These are phyloP conservation scores for Sander vitreus DNA, from an alignment of 2,113 vertebrate genomes.

Conservation along the genomic window DNA sequence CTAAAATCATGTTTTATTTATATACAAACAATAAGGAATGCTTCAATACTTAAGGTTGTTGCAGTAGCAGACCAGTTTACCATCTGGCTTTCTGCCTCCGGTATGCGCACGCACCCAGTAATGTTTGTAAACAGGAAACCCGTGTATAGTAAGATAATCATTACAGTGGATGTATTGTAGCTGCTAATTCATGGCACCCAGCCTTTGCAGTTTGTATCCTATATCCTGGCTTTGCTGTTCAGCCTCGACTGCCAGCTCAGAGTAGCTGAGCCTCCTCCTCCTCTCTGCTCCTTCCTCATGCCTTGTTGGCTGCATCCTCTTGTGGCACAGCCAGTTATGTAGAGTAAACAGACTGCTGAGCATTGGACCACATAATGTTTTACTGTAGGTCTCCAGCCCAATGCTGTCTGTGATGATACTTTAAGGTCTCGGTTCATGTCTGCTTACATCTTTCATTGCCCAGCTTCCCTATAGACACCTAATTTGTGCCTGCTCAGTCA, in stretches of 20 bases:
- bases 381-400: conserved; percentile 16
- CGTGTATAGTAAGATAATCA: conserved; percentile 16
- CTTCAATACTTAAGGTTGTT: too few species aligned
- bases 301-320: conserved; percentile 50
- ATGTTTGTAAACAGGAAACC: too few species aligned
- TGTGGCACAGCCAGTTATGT: conserved; percentile 33
- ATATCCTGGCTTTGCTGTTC: conserved; percentile 22
- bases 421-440: conserved; percentile 18
- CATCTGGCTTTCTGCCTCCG: too few species aligned
- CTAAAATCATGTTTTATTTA: too few species aligned
- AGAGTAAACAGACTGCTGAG: conserved; percentile 57
- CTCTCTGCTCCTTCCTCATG: conserved; percentile 28
- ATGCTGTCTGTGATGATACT: conserved; percentile 25
- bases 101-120: too few species aligned
- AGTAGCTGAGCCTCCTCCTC: conserved; percentile 36
- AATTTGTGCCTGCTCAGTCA: conserved; percentile 3
- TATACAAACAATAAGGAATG: too few species aligned
- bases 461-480: conserved; percentile 11
- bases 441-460: conserved; percentile 13
- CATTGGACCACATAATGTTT: conserved; percentile 46
- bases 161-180: conserved; percentile 13
- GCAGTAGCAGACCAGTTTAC: too few species aligned
- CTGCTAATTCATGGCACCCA: conserved; percentile 23
- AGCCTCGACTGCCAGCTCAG: conserved; percentile 29
- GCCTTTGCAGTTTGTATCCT: conserved; percentile 13